phyloP scores from a whole-genome alignment of 2,888 invertebrate species.

The Cacoxenus indagator region DNA sequence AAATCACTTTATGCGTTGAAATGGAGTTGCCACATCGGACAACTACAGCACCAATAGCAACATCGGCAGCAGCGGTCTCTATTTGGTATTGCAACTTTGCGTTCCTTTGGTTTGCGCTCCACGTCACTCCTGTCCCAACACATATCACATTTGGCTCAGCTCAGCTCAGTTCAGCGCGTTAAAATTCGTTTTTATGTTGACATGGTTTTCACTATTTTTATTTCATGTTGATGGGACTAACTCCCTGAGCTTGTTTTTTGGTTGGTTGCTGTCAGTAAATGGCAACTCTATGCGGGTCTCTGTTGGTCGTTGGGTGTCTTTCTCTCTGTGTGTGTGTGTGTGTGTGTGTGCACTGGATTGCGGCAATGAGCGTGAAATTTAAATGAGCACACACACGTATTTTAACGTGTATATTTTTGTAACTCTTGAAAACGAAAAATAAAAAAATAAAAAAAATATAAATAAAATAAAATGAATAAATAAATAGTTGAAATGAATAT shows the following conservation, averaged over 20 bases:
- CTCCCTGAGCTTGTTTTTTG: slow-evolving; percentile 62
- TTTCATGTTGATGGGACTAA: slow-evolving; percentile 31
- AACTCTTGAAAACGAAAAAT: not conserved
- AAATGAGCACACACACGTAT: slow-evolving; percentile 16
- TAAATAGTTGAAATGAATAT: too few species aligned
- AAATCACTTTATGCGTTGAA: slow-evolving; percentile 21
- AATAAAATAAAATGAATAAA: slow-evolving; percentile 5
- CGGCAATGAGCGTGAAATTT: slow-evolving; percentile 39
- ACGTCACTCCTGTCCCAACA: not conserved
- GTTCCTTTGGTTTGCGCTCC: not conserved
- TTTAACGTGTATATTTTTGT: not conserved
- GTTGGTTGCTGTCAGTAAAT: slow-evolving; percentile 48
- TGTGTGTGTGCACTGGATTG: slow-evolving; percentile 36
- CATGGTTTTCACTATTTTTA: slow-evolving; percentile 64
- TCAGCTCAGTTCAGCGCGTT: slow-evolving; percentile 42
- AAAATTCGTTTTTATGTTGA: slow-evolving; percentile 63
- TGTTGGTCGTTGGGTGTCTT: slow-evolving; percentile 3
- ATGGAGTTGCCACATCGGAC: slow-evolving; percentile 18
- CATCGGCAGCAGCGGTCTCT: not conserved
- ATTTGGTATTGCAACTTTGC: not conserved
- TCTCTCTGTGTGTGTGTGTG: slow-evolving; percentile 23
- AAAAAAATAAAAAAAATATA: not conserved
- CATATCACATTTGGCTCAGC: not conserved
- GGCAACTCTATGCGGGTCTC: slow-evolving; percentile 10
- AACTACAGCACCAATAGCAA: too few species aligned